phyloP scores from a whole-genome alignment of 1,140 invertebrate species.

The Triops longicaudatus region DNA sequence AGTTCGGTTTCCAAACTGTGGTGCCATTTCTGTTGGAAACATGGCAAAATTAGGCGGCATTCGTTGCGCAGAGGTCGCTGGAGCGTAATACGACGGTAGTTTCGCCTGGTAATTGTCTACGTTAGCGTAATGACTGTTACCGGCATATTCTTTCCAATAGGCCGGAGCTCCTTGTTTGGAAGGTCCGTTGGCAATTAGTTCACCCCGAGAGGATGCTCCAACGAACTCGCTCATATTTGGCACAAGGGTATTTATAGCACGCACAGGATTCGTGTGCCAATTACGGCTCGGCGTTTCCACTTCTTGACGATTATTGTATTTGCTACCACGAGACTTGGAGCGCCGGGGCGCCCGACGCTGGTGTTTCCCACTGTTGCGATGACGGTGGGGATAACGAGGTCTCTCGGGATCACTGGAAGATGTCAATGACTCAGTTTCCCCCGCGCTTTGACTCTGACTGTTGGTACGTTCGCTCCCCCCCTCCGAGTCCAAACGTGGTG shows the following conservation, averaged over 20 bases:
- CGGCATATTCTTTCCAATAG: conserved; percentile 1
- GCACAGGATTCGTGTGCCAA: not conserved
- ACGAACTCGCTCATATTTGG: not conserved
- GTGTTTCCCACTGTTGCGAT: not conserved
- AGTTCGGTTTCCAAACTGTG: not conserved
- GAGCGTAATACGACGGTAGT: not conserved
- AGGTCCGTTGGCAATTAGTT: not conserved
- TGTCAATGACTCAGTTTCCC: not conserved
- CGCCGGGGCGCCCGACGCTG: not conserved
- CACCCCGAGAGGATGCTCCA: not conserved
- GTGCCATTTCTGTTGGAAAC: not conserved
- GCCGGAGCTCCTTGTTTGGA: not conserved
- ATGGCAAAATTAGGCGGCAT: not conserved
- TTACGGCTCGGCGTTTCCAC: not conserved
- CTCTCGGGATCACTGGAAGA: conserved; percentile 10
- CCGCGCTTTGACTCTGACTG: conserved; percentile 10
- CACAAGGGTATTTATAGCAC: not conserved
- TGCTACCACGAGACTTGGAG: not conserved
- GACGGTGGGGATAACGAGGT: not conserved
- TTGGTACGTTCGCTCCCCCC: not conserved
- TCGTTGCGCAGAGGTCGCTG: not conserved
- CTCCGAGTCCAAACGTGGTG: not conserved
- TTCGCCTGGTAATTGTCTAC: not conserved
- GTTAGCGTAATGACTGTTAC: not conserved
- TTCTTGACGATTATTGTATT: not conserved